Conservation (phyloP, 2,888 invertebrate genomes). For the Strigamia transsilvanica region DNA sequence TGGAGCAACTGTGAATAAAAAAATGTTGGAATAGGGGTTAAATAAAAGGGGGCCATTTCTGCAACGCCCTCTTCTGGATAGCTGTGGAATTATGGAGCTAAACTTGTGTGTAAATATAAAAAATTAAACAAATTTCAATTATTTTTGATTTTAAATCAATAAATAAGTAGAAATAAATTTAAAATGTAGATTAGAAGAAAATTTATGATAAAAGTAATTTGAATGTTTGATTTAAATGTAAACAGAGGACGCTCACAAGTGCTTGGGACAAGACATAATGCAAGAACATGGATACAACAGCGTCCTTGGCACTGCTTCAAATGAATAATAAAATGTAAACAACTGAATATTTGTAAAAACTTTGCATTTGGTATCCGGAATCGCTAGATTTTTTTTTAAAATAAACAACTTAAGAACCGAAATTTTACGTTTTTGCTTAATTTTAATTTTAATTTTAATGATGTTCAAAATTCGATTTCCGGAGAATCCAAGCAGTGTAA, state of each 20-base stretch:
- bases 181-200: not conserved
- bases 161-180: not conserved
- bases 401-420: not conserved
- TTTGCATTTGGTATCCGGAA: slow-evolving; percentile 4
- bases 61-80: not conserved
- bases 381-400: too few relatives aligned
- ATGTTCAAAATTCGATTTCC: not conserved
- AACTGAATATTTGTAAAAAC: not conserved
- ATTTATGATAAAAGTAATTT: not conserved
- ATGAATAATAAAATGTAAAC: too few relatives aligned
- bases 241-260: slow-evolving; percentile 45
- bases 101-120: not conserved
- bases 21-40: slow-evolving; percentile 31
- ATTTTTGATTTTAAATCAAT: too few relatives aligned
- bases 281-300: slow-evolving; percentile 40
- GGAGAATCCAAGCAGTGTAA: not conserved
- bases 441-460: not conserved
- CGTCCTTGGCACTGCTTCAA: slow-evolving; percentile 23
- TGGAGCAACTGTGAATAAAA: slow-evolving; percentile 65
- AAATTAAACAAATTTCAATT: not conserved
- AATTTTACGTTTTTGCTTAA: not conserved
- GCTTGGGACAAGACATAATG: slow-evolving; percentile 40
- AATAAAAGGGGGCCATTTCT: not conserved
- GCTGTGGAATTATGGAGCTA: not conserved
- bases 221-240: not conserved